These are phyloP conservation scores for Ficedula albicollis DNA, from an alignment of 2,797 vertebrate species.

Conservation along the genomic window DNA sequence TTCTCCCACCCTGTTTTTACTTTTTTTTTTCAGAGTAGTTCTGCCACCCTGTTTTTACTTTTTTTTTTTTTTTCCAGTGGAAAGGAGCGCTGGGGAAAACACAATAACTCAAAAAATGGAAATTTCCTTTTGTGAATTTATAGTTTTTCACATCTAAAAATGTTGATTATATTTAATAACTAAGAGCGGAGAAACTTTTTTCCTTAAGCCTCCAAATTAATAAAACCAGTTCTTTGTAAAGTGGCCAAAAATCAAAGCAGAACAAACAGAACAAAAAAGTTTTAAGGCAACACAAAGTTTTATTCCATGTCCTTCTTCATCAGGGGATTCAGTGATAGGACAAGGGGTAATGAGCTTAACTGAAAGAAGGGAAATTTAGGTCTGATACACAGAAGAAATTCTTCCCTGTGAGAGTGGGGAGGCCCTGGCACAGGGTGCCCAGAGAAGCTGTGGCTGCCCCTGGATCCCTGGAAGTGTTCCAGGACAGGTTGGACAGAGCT, in stretches of 20 bases:
- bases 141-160: neutral
- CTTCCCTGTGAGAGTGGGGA: rapidly evolving
- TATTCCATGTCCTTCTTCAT: neutral
- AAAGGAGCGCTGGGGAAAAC: neutral
- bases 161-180: neutral
- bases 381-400: neutral
- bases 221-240: neutral
- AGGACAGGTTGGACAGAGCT: rapidly evolving
- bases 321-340: neutral
- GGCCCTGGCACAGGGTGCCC: rapidly evolving
- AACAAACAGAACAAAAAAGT: neutral
- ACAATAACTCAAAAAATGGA: neutral
- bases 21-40: neutral
- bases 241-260: neutral
- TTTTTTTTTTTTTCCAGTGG: neutral
- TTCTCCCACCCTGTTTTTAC: neutral
- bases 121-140: neutral
- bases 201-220: neutral
- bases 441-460: neutral
- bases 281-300: neutral
- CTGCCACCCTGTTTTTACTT: neutral
- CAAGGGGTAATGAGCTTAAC: rapidly evolving
- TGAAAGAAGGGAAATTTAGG: neutral
- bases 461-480: neutral
- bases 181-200: neutral